Conservation (phyloP, 2,113 vertebrate species). For the Cheirogaleus medius region DNA sequence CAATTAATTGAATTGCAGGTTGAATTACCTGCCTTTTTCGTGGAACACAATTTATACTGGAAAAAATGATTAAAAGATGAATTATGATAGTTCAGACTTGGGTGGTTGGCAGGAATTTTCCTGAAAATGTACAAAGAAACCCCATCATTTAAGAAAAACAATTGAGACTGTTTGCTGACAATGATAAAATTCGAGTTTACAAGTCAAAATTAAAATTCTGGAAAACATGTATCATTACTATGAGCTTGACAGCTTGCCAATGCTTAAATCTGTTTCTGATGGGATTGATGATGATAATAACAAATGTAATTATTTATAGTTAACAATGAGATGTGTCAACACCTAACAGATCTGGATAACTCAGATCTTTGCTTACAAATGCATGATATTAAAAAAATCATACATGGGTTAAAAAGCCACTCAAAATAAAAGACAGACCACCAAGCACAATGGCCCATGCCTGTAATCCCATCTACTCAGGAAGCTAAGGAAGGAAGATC, state of each 20-base stretch:
- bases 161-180: background rate
- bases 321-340: background rate
- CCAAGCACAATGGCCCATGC: no score
- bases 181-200: background rate
- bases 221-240: background rate
- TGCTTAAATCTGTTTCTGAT: background rate
- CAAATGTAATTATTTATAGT: background rate
- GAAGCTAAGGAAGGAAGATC: no score
- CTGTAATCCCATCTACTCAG: no score
- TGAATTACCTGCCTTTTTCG: background rate
- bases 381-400: background rate
- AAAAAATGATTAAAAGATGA: constrained; percentile 8
- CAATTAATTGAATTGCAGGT: background rate
- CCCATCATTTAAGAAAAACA: background rate
- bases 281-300: background rate
- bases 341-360: background rate
- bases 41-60: background rate
- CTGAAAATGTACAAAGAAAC: background rate
- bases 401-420: background rate
- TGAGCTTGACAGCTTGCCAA: background rate
- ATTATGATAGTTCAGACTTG: background rate
- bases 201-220: background rate
- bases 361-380: background rate
- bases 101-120: background rate
- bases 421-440: background rate